Evolutionary conservation across 92 coral and sea anemone genomes (phyloP).

Genomic region (Zoanthus gigantus): DNA sequence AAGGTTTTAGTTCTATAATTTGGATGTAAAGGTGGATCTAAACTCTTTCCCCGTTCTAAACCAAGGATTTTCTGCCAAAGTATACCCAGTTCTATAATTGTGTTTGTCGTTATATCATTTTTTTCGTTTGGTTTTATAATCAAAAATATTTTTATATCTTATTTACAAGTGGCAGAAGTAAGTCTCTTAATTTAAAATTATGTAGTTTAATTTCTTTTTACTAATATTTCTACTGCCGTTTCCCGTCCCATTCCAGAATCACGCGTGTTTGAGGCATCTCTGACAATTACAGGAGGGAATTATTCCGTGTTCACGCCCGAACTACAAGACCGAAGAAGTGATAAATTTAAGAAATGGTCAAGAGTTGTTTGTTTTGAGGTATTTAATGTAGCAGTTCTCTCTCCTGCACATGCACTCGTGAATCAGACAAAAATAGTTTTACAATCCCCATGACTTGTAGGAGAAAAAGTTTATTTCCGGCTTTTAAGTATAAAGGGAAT

Average conservation of each 20-base stretch:
- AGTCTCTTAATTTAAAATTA: not conserved
- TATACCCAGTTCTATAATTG: not conserved
- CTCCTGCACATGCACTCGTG: too few species aligned
- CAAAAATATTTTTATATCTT: too few species aligned
- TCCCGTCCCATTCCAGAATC: not conserved
- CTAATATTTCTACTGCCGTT: not conserved
- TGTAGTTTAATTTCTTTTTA: not conserved
- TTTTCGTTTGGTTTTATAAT: too few species aligned
- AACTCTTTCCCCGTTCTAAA: too few species aligned
- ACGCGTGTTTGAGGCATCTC: conserved; percentile 7
- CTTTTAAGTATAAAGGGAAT: too few species aligned
- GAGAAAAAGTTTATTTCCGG: too few species aligned
- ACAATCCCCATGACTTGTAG: too few species aligned
- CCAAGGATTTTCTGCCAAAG: not conserved
- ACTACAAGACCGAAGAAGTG: conserved; percentile 13
- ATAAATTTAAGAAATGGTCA: not conserved
- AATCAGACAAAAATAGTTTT: too few species aligned
- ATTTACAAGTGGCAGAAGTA: not conserved
- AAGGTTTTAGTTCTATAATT: too few species aligned
- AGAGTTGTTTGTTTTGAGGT: conserved; percentile 20
- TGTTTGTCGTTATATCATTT: too few species aligned
- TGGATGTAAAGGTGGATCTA: too few species aligned
- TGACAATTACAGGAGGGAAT: not conserved
- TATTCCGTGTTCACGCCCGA: conserved; percentile 7
- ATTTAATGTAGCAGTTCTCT: not conserved